Evolutionary conservation across 2,797 vertebrate species (phyloP).

Genomic region (Smutsia gigantea): DNA sequence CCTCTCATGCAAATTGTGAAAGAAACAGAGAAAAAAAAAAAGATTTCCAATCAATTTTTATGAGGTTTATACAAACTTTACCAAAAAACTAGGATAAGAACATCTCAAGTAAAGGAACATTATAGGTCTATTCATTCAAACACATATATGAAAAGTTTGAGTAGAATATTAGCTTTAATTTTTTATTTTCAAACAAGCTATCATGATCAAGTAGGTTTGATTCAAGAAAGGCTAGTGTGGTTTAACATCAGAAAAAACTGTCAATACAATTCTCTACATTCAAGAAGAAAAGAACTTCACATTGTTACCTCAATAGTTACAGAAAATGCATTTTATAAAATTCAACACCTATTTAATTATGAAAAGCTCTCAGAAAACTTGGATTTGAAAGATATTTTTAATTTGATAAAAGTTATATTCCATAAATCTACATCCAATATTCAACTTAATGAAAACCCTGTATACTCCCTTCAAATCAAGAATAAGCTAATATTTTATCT

Average conservation of each 20-base stretch:
- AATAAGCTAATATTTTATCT: not conserved
- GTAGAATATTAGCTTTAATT: not conserved
- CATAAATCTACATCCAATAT: conserved; percentile 16
- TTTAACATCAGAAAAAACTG: not conserved
- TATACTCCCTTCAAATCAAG: not conserved
- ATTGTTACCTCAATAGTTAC: not conserved
- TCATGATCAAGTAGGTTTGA: not conserved
- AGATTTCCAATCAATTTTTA: not conserved
- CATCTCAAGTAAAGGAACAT: not conserved
- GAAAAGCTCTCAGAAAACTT: not conserved
- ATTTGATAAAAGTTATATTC: not conserved
- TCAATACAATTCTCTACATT: no score
- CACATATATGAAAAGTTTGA: not conserved
- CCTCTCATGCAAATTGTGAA: not conserved
- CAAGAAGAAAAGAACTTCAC: not conserved
- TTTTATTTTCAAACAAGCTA: not conserved
- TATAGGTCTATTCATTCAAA: not conserved
- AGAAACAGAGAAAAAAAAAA: not conserved
- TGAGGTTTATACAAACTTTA: conserved; percentile 1
- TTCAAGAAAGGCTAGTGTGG: not conserved
- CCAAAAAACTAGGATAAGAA: not conserved
- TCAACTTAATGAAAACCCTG: not conserved
- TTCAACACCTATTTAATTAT: not conserved
- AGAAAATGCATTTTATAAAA: no score
- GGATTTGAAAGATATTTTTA: not conserved